Base-by-base conservation (phyloP, 2,113 vertebrate species). In the Dendropsophus ebraccatus region DNA sequence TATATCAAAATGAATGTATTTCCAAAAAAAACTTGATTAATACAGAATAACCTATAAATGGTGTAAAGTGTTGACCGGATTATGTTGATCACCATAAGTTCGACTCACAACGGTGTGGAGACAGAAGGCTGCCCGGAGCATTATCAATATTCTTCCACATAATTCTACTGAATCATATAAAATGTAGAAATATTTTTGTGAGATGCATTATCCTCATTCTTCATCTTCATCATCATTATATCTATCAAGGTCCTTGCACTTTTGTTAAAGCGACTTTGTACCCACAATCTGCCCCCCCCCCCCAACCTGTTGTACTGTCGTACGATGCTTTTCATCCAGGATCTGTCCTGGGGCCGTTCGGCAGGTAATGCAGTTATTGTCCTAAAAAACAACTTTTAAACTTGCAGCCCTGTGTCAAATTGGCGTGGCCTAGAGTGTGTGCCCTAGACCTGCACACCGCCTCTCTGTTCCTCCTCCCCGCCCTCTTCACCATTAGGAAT, bases 1-100 rank as follows among this genome's bases (percentile, higher is more conserved):
- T 28, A 7, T 49, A 41, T 72, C 32, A 45, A 72, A 60, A 47
- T n/a, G 78, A 81, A 80, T 80, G 76, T 72, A 81, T 17, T 37
- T 70, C 30, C 5, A 37, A 69, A 69, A 69, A 32, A 60, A 60
- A 35, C 32, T 69, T 69, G 30, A 41, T 37, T 9, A 41, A 70
- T 35, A 70, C 9, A 11, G 67, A 70, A 41, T 30, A 19, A 70
- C 32, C 65, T 35, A 70, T 70, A 19, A 37, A 12, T 69, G 30
- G 32, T 35, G 25, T 12, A 69, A 17, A 69, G 5, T 19, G 16
- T 69, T 16, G 62, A 30, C 16, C 35, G 2, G 1, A 35, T 41
- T 13, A 21, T 70, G 67, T 21, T 8, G 67, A 41, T 70, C 65
- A 41, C 32, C 2, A 23, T 8, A 23, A 32, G 2, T 23, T 41